Evolutionary conservation across 2,113 vertebrate genomes (phyloP).

Genomic region (Cromileptes altivelis): DNA sequence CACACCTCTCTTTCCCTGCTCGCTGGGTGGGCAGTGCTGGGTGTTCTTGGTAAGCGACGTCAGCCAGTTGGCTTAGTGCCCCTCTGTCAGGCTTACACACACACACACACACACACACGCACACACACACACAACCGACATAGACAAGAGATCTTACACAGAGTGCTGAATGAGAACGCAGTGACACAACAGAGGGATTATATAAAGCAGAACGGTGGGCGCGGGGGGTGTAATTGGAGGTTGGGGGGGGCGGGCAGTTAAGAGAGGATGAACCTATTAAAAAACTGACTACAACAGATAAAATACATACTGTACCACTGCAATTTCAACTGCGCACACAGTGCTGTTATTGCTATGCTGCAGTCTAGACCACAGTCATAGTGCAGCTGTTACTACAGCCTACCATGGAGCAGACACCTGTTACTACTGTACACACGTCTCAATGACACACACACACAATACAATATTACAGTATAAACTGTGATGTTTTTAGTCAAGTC

Average conservation of each 20-base stretch:
- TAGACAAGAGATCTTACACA: conserved; percentile 48
- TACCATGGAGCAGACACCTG: conserved; percentile 1
- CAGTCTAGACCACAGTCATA: conserved; percentile 14
- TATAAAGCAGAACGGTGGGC: conserved; percentile 52
- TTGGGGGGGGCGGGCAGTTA: conserved; percentile 18
- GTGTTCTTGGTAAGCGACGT: conserved; percentile 51
- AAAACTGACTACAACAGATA: conserved; percentile 41
- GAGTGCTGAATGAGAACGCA: conserved; percentile 61
- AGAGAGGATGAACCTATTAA: conserved; percentile 60
- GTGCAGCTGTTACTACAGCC: conserved; percentile 15
- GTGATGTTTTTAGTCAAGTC: not conserved
- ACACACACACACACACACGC: not conserved
- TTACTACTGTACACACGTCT: conserved; percentile 10
- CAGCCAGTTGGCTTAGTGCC: conserved; percentile 60
- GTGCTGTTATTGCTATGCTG: conserved; percentile 21
- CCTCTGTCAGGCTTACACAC: conserved; percentile 44
- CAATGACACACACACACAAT: not conserved
- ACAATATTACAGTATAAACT: not conserved
- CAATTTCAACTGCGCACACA: conserved; percentile 6
- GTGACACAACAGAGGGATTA: conserved; percentile 63
- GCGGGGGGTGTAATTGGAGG: conserved; percentile 41
- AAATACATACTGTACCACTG: conserved; percentile 30
- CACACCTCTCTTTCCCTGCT: conserved; percentile 12
- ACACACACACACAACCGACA: conserved; percentile 32
- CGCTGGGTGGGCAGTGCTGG: conserved; percentile 39